phyloP scores from a whole-genome alignment of 2,113 vertebrate species.

The Gymnobelideus leadbeateri region DNA sequence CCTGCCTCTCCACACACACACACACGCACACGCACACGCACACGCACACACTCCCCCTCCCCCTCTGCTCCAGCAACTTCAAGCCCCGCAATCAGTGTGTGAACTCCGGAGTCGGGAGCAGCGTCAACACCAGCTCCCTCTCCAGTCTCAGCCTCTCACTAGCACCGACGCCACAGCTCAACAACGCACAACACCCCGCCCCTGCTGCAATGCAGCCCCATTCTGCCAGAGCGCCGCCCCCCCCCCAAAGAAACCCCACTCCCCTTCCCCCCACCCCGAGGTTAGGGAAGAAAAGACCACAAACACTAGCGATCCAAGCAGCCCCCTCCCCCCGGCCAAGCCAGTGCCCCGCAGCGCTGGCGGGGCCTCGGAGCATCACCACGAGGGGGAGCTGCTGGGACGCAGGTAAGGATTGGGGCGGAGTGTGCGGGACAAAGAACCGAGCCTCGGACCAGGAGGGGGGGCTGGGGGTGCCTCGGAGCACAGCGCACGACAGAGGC shows the following conservation, averaged over 20 bases:
- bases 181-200: background rate
- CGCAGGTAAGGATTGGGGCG: background rate
- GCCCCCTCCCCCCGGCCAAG: too few species aligned
- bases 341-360: background rate
- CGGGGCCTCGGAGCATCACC: background rate
- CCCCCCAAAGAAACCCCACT: background rate
- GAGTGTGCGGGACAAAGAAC: constrained; percentile 58
- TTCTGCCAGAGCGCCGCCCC: background rate
- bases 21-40: background rate
- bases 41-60: background rate
- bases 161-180: background rate
- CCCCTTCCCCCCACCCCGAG: too few species aligned
- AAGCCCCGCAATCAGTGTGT: background rate
- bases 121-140: background rate
- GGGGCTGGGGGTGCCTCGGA: background rate
- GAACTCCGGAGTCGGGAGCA: background rate
- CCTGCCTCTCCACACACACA: background rate
- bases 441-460: constrained; percentile 47
- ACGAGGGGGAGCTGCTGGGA: background rate
- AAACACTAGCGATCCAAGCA: too few species aligned
- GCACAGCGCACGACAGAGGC: background rate
- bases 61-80: background rate
- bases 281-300: background rate
- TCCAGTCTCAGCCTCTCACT: background rate
- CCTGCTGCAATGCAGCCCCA: constrained; percentile 4